These are phyloP conservation scores for Limonius californicus DNA, from an alignment of 1,140 invertebrate genomes.

Conservation along the genomic window DNA sequence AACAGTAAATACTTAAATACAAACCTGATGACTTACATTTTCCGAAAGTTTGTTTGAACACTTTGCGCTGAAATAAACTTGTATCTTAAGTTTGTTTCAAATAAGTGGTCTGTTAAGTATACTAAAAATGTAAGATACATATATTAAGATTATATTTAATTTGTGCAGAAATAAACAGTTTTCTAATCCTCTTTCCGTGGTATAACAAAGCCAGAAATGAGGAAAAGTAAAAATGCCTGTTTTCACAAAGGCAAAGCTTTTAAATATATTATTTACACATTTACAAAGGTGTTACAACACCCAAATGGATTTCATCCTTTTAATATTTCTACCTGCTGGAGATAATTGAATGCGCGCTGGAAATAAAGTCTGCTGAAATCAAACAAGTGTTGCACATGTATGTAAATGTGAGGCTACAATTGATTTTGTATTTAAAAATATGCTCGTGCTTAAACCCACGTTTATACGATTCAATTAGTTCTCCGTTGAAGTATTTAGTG, in stretches of 20 bases:
- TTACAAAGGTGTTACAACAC: not conserved
- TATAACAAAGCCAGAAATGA: too few relatives aligned
- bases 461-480: slow-evolving; percentile 23
- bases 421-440: slow-evolving; percentile 13
- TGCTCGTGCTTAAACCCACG: slow-evolving; percentile 17
- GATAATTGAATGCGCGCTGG: not conserved
- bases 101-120: too few relatives aligned
- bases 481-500: slow-evolving; percentile 20
- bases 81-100: too few relatives aligned
- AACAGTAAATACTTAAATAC: too few relatives aligned
- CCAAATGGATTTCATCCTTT: not conserved
- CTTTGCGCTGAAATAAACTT: too few relatives aligned
- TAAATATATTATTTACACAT: not conserved
- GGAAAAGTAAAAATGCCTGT: not conserved
- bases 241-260: not conserved
- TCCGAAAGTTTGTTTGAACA: too few relatives aligned
- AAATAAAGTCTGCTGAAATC: not conserved
- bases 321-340: not conserved
- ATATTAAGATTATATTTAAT: too few relatives aligned
- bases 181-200: too few relatives aligned
- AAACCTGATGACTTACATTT: too few relatives aligned
- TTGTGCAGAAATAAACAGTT: too few relatives aligned
- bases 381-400: slow-evolving; percentile 6
- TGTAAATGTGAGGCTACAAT: slow-evolving; percentile 10
- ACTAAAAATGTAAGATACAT: too few relatives aligned